phyloP scores from a whole-genome alignment of 2,797 vertebrate genomes.

The Phrynocephalus vlangalii region DNA sequence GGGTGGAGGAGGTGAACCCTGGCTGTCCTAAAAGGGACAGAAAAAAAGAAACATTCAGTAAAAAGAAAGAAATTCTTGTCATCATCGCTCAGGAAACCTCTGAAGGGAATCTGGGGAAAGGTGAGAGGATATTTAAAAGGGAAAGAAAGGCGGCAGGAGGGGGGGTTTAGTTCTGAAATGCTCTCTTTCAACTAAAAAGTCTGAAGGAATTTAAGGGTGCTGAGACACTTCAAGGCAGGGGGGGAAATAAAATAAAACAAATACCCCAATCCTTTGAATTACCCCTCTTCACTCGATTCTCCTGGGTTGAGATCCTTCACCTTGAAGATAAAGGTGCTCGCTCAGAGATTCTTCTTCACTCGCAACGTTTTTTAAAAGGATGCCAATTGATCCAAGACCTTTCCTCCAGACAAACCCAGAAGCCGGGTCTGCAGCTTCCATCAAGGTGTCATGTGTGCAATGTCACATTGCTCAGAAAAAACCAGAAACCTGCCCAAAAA shows the following conservation, averaged over 20 bases:
- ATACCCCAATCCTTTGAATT: neutral
- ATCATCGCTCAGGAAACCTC: neutral
- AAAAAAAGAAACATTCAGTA: too few species aligned
- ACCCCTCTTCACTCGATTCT: neutral
- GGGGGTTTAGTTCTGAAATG: too few species aligned
- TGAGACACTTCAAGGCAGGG: neutral
- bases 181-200: neutral
- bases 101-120: neutral
- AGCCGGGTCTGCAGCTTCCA: neutral
- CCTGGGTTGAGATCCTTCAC: neutral
- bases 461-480: neutral
- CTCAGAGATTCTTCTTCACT: neutral
- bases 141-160: too few species aligned
- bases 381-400: neutral
- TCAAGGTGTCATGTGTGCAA: too few species aligned
- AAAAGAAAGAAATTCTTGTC: neutral
- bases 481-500: neutral
- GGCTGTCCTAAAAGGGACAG: too few species aligned
- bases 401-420: neutral
- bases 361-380: neutral
- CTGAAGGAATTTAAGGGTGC: neutral
- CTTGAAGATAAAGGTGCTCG: neutral
- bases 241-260: neutral
- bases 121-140: too few species aligned
- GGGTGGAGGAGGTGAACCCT: too few species aligned